Percentiles rank a stretch among this genome's conserved stretches.
These are phyloP conservation scores for Anarhynchus alexandrinus DNA, from an alignment of 2,113 vertebrate species.

Conservation along the genomic window DNA sequence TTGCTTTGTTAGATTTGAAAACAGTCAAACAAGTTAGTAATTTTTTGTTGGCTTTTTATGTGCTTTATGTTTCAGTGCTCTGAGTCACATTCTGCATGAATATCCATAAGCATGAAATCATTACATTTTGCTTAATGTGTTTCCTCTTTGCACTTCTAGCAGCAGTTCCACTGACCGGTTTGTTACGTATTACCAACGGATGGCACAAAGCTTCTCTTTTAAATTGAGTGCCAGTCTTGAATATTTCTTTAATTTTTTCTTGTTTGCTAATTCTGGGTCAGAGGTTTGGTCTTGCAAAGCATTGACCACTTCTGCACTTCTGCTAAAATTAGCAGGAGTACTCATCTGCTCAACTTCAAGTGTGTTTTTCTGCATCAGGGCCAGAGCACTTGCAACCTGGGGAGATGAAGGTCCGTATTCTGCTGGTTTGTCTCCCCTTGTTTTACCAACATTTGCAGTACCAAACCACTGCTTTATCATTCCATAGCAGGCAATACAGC, in stretches of 20 bases:
- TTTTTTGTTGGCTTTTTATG: neutral
- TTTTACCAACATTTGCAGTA: neutral
- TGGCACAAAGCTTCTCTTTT: neutral
- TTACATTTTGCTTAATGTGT: neutral
- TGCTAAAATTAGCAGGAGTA: neutral
- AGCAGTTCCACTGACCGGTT: neutral
- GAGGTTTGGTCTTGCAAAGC: neutral
- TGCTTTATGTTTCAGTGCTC: neutral
- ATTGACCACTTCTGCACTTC: neutral
- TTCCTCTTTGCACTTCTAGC: neutral
- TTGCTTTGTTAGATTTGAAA: neutral
- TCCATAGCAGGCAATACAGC: neutral
- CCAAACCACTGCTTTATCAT: neutral
- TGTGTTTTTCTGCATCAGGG: neutral
- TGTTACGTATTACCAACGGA: neutral
- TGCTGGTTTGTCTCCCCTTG: neutral
- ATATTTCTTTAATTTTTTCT: neutral
- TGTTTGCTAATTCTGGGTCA: neutral
- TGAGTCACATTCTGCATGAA: neutral
- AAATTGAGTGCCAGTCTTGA: neutral
- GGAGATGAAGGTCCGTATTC: accelerated
- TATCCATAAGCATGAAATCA: neutral
- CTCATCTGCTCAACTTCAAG: neutral
- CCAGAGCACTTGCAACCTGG: neutral
- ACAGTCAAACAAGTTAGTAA: neutral